Conservation (phyloP, 2,113 vertebrate species). For the Cochlearius cochlearius region DNA sequence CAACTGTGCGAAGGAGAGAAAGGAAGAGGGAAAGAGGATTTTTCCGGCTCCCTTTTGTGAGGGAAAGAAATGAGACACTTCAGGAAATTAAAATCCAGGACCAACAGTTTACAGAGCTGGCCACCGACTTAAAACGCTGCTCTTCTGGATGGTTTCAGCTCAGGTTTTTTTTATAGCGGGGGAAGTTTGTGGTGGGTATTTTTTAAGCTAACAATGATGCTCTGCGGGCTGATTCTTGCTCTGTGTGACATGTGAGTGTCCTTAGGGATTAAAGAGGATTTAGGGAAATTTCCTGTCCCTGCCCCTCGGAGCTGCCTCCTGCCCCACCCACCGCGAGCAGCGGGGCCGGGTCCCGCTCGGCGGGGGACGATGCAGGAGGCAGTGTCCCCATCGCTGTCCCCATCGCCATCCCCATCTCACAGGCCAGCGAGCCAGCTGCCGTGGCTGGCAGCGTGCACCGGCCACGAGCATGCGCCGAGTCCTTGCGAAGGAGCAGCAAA, state of each 20-base stretch:
- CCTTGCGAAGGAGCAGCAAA: not conserved
- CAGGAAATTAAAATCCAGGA: constrained; percentile 7
- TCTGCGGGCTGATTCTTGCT: not conserved
- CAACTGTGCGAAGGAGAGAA: not conserved
- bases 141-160: not conserved
- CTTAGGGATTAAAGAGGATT: not conserved
- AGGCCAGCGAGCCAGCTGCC: not conserved
- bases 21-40: not conserved
- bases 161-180: not conserved
- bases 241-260: not conserved
- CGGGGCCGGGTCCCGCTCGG: not conserved
- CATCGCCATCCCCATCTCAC: no score
- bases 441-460: rapidly evolving
- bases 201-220: not conserved
- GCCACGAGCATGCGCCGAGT: rapidly evolving
- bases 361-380: not conserved
- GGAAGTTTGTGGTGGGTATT: not conserved
- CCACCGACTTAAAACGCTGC: not conserved
- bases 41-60: constrained; percentile 40
- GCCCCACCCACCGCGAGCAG: rapidly evolving
- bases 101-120: not conserved
- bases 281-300: not conserved
- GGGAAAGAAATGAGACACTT: constrained; percentile 4
- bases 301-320: not conserved
- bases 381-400: not conserved